Evolutionary conservation across 2,113 vertebrate species (phyloP).

Genomic region (Scomber scombrus): DNA sequence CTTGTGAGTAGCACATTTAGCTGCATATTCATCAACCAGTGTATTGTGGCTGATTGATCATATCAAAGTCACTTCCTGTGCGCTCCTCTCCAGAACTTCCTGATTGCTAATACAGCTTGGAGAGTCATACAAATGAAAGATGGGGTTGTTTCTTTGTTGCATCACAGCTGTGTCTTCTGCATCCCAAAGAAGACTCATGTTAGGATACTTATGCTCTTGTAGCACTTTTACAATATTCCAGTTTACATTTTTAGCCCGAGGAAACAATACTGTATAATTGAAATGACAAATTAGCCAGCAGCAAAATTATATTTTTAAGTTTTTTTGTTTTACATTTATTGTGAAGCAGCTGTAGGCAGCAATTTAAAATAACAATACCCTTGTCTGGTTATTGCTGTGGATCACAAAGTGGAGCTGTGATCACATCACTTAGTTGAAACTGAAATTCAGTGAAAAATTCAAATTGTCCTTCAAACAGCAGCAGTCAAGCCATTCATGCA

Average conservation of each 20-base stretch:
- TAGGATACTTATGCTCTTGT: not conserved
- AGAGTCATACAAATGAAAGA: slow-evolving; percentile 55
- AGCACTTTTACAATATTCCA: not conserved
- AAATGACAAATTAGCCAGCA: slow-evolving; percentile 28
- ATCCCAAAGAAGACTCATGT: slow-evolving; percentile 10
- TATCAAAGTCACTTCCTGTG: slow-evolving; percentile 68
- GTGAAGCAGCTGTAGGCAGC: slow-evolving; percentile 9
- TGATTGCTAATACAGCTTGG: slow-evolving; percentile 62
- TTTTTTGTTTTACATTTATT: slow-evolving; percentile 39
- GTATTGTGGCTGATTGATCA: slow-evolving; percentile 65
- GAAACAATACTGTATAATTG: slow-evolving; percentile 18
- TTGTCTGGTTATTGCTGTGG: not conserved
- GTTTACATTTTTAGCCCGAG: not conserved
- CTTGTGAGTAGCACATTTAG: slow-evolving; percentile 49
- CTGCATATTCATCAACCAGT: slow-evolving; percentile 67
- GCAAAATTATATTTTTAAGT: not conserved
- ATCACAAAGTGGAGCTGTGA: not conserved
- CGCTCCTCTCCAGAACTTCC: slow-evolving; percentile 56
- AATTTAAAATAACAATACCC: slow-evolving; percentile 39
- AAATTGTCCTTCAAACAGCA: not conserved
- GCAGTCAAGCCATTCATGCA: not conserved
- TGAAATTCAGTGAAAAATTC: slow-evolving; percentile 4
- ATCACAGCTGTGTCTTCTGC: slow-evolving; percentile 63
- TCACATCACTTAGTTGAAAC: slow-evolving; percentile 13
- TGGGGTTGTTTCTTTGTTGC: slow-evolving; percentile 55